Evolutionary conservation across 2,888 invertebrate genomes (phyloP), one percentile per base, ranked within the genome.

Genomic region (Acheta domesticus): DNA sequence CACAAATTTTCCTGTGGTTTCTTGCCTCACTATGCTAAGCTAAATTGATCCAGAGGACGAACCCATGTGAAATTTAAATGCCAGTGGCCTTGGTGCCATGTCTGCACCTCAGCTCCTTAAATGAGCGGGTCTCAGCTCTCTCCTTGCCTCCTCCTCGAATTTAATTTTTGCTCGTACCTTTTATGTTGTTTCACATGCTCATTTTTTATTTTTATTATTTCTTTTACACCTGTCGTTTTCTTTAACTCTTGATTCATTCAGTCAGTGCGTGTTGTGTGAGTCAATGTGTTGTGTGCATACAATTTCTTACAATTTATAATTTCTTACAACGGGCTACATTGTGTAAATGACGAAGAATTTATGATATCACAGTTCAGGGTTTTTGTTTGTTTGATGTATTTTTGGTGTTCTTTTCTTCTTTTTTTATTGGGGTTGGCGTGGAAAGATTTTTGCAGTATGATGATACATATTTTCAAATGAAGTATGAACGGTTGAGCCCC

Each of bases 401-500:
- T 36, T 36, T 36, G 36, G 36, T 36, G 36, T 36, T 36, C 36
- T 36, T 36, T 36, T 36, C 36, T 36, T 36, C 36, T 36, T 36
- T 36, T 36, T 36, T 36, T 36, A 36, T 36, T 36, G 36, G 36
- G n/a, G n/a, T 62, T 19, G 62, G 62, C 14, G 62, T 62, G 62
- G 62, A 19, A n/a, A 62, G 62, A 62, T 19, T 77, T 19, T 50
- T 73, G 80, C 78, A 79, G 79, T 36, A 49, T 81, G 79, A 81
- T 79, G 77, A 78, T n/a, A 76, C n/a, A 14, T 49, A 12, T 12
- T 49, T 78, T 75, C 20, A 21, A 23, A 14, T 11, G 36, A 76
- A 77, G 12, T 50, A 14, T 76, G 62, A 74, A 62, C 74, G 75
- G 81, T 81, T 77, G 81, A 81, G 81, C 77, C 74, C 80, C 78